These are phyloP conservation scores for Brenthis hecate DNA, from an alignment of 2,888 invertebrate genomes.

Conservation along the genomic window DNA sequence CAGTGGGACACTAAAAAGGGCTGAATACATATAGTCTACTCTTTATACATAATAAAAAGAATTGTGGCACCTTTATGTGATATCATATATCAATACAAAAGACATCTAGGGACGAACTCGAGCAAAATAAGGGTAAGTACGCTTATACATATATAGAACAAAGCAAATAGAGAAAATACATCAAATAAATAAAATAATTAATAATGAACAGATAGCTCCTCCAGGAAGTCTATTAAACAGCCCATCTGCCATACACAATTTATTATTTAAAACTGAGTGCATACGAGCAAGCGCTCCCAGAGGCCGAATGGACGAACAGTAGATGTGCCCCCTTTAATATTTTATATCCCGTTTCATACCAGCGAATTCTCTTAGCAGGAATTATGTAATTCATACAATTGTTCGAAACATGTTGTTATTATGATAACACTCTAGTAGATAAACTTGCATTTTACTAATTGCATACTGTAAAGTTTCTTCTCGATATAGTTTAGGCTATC, in stretches of 20 bases:
- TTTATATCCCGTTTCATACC: constrained; percentile 16
- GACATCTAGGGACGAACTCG: too few relatives aligned
- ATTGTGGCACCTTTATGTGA: too few relatives aligned
- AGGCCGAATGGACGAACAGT: background rate
- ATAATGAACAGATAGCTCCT: constrained; percentile 6
- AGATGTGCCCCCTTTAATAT: constrained; percentile 22
- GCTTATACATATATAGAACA: background rate
- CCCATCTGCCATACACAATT: constrained; percentile 26
- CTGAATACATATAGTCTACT: too few relatives aligned
- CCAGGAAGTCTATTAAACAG: constrained; percentile 27
- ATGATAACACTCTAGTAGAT: background rate
- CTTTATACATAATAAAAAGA: too few relatives aligned
- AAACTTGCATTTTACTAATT: background rate
- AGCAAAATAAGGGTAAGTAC: too few relatives aligned
- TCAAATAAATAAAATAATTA: background rate
- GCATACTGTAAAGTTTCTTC: too few relatives aligned
- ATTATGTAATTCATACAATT: constrained; percentile 7
- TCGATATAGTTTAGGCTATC: too few relatives aligned
- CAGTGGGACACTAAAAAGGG: too few relatives aligned
- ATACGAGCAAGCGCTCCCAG: constrained; percentile 10
- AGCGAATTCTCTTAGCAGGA: constrained; percentile 1
- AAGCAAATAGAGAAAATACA: background rate
- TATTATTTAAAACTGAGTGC: constrained; percentile 32
- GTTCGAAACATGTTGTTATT: background rate
- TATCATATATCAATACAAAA: too few relatives aligned